A percentile compares a stretch with the other conserved stretches of the same genome.
These are phyloP conservation scores for Ylistrum balloti DNA, from an alignment of 1,140 invertebrate species.

Conservation along the genomic window DNA sequence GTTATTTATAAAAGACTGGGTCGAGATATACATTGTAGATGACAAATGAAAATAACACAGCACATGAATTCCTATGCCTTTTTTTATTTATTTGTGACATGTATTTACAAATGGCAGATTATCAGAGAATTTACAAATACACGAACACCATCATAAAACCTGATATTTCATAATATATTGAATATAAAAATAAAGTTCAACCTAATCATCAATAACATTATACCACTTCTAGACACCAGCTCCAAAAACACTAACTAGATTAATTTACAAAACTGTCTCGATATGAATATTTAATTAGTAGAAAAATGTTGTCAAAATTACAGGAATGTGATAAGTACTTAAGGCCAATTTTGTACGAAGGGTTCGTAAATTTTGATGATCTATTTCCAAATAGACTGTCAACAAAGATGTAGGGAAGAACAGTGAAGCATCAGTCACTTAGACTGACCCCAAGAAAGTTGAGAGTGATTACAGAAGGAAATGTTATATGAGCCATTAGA, in stretches of 20 bases:
- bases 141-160: background rate
- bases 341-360: background rate
- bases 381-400: background rate
- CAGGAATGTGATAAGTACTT: background rate
- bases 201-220: background rate
- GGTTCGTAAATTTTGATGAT: background rate
- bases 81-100: conserved; percentile 28
- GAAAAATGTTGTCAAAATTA: too few species aligned
- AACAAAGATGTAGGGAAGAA: background rate
- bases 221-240: background rate
- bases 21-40: too few species aligned
- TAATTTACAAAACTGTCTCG: background rate
- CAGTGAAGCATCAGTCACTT: background rate
- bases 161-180: background rate
- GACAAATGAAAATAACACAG: too few species aligned
- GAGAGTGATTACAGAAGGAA: background rate
- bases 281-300: background rate
- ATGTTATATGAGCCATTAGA: background rate
- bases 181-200: conserved; percentile 36
- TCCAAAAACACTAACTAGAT: background rate
- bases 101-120: conserved; percentile 27
- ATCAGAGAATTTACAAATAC: conserved; percentile 34
- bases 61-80: background rate
- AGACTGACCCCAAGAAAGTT: background rate
- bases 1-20: too few species aligned